These are phyloP conservation scores for Vannuccia rotundouncinata DNA, from an alignment of 2,888 invertebrate species.

Conservation along the genomic window DNA sequence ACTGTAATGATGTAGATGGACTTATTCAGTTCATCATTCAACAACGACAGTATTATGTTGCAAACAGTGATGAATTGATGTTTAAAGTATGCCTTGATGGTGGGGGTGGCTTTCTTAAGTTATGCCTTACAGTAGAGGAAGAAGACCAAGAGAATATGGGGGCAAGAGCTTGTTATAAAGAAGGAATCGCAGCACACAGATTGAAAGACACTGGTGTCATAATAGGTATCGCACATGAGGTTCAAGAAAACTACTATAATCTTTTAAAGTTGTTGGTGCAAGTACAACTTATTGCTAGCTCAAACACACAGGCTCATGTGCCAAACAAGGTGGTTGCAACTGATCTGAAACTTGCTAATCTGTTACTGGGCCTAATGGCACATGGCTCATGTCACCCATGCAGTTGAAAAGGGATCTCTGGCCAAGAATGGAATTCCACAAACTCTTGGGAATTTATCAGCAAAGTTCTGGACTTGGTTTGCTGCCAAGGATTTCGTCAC, in stretches of 20 bases:
- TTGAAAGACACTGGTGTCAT: conserved; percentile 33
- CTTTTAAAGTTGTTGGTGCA: background rate
- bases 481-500: conserved; percentile 32
- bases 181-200: background rate
- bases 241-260: conserved; percentile 17
- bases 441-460: conserved; percentile 31
- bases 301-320: conserved; percentile 6
- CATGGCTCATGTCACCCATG: conserved; percentile 28
- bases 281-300: conserved; percentile 5
- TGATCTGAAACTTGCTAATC: conserved; percentile 36
- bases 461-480: conserved; percentile 29
- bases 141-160: background rate
- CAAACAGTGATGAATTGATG: conserved; percentile 10
- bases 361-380: conserved; percentile 33
- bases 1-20: background rate
- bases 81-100: conserved; percentile 34
- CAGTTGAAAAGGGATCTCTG: conserved; percentile 30
- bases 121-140: conserved; percentile 18
- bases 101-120: conserved; percentile 36
- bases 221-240: conserved; percentile 1
- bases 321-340: conserved; percentile 31
- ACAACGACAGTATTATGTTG: conserved; percentile 27
- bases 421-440: conserved; percentile 23
- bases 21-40: conserved; percentile 25
- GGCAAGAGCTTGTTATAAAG: background rate